Base-by-base conservation (phyloP, 2,888 invertebrate genomes). In the Galeruca laticollis region DNA sequence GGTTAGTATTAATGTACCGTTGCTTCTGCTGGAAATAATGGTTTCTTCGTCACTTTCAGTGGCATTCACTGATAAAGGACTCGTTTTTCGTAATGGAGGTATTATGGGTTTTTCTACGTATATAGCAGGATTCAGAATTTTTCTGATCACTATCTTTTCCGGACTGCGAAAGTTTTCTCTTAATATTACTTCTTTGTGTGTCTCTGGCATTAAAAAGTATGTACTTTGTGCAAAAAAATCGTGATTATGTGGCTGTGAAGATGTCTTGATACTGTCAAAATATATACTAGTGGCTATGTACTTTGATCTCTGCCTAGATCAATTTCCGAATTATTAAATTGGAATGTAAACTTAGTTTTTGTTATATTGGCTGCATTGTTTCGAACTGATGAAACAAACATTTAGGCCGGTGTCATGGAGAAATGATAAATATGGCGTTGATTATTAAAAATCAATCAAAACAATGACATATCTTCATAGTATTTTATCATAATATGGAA, bases 51-150 rank as follows among this genome's bases (percentile, higher is more conserved):
- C 51, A 18, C 35, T 65, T 20, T 69, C 66, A n/a, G 43, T 65
- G 15, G 15, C 9, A 64, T 43, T 67, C 18, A 61, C 33, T 31
- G 61, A 78, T 66, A 79, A 64, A 31, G 78, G 74, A 59, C 77
- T 79, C 33, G 73, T 78, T 70, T 80, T 81, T 61, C 78, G 75
- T 47, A 76, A 71, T 10, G 75, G 78, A 1, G 75, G 70, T 76
- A 79, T 67, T 37, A 81, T 64, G 83, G 87, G 43, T 86, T 80
- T 80, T 79, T 90, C 90, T 1, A 90, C 86, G 73, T 87, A 90
- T 73, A 90, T 90, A 6, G 90, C 90, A 0, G 90, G 87, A 80
- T 90, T 90, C 62, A 90, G 88, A 77, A 88, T 89, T 69, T 89
- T 87, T 73, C 84, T 77, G 13, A 79, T 69, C 13, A 81, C 66